Evolutionary conservation across 2,797 vertebrate species (phyloP).

Genomic region (Enteromius mattozi): DNA sequence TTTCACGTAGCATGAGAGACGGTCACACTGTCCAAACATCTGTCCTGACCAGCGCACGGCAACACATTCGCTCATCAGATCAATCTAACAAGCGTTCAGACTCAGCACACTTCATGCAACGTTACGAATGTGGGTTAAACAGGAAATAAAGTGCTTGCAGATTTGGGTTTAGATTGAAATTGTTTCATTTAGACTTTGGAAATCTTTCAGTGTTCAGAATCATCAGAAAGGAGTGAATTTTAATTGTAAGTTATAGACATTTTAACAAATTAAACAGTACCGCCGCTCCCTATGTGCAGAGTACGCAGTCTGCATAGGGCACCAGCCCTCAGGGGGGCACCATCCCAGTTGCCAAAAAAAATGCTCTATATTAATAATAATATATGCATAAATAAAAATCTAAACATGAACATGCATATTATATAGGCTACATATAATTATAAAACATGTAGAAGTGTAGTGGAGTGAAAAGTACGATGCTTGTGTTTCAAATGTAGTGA

Average conservation of each 20-base stretch:
- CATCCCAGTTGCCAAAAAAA: no score
- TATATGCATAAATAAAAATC: no score
- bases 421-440: no score
- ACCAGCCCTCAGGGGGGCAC: no score
- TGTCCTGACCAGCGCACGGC: constrained; percentile 71
- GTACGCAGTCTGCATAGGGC: no score
- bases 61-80: constrained; percentile 70
- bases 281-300: no score
- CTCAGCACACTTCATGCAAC: neutral
- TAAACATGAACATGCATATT: no score
- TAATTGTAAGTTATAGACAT: neutral
- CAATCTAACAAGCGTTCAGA: constrained; percentile 56
- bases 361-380: no score
- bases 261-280: neutral
- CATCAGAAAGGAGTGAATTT: neutral
- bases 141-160: neutral
- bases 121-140: neutral
- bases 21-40: constrained; percentile 78
- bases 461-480: no score
- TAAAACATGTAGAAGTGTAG: no score
- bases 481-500: no score
- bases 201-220: constrained; percentile 3
- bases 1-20: constrained; percentile 73
- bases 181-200: neutral
- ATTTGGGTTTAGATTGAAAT: neutral